Evolutionary conservation across 1,140 invertebrate species (phyloP), one percentile per base, ranked within the genome.

Genomic region (Onthophagus taurus): DNA sequence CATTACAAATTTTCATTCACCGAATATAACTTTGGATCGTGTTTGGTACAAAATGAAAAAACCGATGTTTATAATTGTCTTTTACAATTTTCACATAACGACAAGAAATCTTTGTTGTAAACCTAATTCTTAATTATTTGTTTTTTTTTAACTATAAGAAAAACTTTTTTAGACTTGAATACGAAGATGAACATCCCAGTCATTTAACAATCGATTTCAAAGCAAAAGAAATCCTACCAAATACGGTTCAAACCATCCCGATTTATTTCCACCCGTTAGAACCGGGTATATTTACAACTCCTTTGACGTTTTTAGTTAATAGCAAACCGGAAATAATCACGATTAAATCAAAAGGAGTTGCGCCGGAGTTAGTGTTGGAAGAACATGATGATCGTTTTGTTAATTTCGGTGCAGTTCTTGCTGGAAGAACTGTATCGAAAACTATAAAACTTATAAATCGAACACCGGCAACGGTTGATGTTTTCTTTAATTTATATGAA

Each of bases 21-120:
- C 14, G 44, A 52, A 17, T 61, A 65, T 33, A 51, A 71, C 47
- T 71, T 71, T 56, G 69, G 69, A 2, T 47, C 57, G 11, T 68
- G 66, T 44, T 59, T 70, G 31, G 47, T 69, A 17, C 60, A 65
- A 50, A 39, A 55, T n/a, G 37, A 46, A 12, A 42, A 50, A 5
- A 49, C 48, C 4, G 20, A 43, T 6, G 49, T 50, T 13, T 62
- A 70, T 45, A 45, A 47, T 3, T 46, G 46, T 0, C 45, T 54
- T 31, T 49, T 71, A 6, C 34, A 48, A 16, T 36, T 71, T 23
- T 63, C 44, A 5, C 70, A 70, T 51, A 43, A 52, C n/a, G 63
- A 64, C 4, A 43, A 55, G 17, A 44, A 23, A 14, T 31, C 55
- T 2, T 51, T 54, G 16, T 49, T 60, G 66, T 69, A 51, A 63